Evolutionary conservation across 1,140 invertebrate genomes (phyloP).

Genomic region (Drosophila equinoxialis): DNA sequence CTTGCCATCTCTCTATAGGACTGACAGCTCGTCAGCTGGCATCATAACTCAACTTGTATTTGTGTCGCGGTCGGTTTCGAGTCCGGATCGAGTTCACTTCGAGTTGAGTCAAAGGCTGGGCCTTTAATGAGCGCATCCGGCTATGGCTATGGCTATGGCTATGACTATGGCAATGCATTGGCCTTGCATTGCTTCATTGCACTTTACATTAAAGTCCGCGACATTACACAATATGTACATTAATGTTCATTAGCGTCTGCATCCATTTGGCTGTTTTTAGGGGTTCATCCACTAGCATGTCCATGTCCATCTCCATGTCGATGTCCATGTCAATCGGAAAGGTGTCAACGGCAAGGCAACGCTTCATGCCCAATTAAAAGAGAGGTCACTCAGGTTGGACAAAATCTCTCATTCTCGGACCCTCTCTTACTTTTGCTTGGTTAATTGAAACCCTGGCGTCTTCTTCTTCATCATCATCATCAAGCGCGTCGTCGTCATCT

Average conservation of each 20-base stretch:
- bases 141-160: conserved; percentile 12
- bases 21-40: conserved; percentile 78
- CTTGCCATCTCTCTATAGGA: conserved; percentile 23
- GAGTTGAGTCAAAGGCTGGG: conserved; percentile 64
- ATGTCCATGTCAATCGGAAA: conserved; percentile 34
- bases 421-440: conserved; percentile 32
- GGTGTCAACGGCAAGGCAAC: conserved; percentile 54
- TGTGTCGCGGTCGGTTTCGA: conserved; percentile 3
- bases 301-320: conserved; percentile 9
- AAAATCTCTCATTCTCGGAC: conserved; percentile 19
- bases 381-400: conserved; percentile 33
- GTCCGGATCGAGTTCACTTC: conserved; percentile 33
- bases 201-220: conserved; percentile 78
- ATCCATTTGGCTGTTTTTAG: conserved; percentile 43
- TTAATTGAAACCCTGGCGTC: conserved; percentile 61
- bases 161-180: conserved; percentile 28
- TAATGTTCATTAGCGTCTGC: conserved; percentile 67
- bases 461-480: conserved; percentile 22
- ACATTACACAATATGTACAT: conserved; percentile 74
- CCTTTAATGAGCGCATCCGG: conserved; percentile 77
- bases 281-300: conserved; percentile 37
- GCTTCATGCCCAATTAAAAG: conserved; percentile 74
- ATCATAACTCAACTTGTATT: conserved; percentile 66
- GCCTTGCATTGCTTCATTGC: conserved; percentile 78
- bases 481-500: conserved; percentile 1